A percentile compares a stretch with the other conserved stretches of the same genome.
phyloP scores from a whole-genome alignment of 1,140 invertebrate genomes.

The Drosophila equinoxialis region DNA sequence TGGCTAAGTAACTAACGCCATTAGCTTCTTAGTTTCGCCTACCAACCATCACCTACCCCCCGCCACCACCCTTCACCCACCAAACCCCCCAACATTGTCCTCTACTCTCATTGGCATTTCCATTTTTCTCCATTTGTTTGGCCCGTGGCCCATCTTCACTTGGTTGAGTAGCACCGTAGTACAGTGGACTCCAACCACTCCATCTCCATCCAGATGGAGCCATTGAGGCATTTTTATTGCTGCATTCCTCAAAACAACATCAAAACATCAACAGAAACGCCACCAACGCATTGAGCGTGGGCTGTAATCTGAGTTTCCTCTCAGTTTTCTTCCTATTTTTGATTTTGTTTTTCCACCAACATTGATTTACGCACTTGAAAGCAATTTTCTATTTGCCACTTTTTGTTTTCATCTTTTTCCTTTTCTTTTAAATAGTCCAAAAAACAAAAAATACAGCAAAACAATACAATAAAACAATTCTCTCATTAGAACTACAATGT shows the following conservation, averaged over 20 bases:
- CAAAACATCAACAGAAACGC: conserved; percentile 47
- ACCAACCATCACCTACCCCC: not conserved
- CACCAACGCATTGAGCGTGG: conserved; percentile 3
- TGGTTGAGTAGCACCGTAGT: no score
- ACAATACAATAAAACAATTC: no score
- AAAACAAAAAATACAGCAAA: no score
- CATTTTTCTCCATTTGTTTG: not conserved
- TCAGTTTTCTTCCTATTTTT: not conserved
- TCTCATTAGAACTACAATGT: no score
- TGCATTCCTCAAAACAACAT: conserved; percentile 65
- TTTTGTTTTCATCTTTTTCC: not conserved
- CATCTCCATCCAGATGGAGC: not conserved
- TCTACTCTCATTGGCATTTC: not conserved
- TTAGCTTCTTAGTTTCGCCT: conserved; percentile 64
- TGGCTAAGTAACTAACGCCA: conserved; percentile 72
- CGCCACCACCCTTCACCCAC: not conserved
- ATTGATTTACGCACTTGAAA: conserved; percentile 28
- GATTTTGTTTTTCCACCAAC: not conserved
- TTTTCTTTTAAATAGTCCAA: no score
- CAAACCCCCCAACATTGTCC: not conserved
- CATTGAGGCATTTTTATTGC: conserved; percentile 67
- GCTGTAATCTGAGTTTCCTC: conserved; percentile 32
- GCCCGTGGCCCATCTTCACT: no score
- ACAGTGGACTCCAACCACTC: not conserved
- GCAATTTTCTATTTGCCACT: conserved; percentile 4